A percentile compares a stretch with the other conserved stretches of the same genome.
Conservation (phyloP, 2,888 invertebrate species). For the Brenthis daphne region DNA sequence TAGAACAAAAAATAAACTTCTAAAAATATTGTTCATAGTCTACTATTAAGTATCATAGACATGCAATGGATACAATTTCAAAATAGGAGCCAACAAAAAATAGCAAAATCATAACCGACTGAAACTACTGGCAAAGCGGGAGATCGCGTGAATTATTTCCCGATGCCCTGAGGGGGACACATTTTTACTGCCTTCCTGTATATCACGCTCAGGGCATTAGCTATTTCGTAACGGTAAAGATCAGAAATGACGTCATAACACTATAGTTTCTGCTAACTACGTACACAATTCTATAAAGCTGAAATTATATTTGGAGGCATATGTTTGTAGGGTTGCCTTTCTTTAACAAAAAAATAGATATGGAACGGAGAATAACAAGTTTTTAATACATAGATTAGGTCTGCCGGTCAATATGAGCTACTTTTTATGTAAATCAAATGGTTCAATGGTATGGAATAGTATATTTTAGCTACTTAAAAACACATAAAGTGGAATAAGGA, state of each 20-base stretch:
- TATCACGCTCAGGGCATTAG: constrained; percentile 29
- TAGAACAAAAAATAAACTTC: neutral
- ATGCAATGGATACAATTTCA: constrained; percentile 18
- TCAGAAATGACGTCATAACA: constrained; percentile 12
- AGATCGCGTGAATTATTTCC: constrained; percentile 32
- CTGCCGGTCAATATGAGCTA: too few species aligned
- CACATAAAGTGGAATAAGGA: too few species aligned
- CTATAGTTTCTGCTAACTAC: neutral
- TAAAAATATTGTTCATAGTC: neutral
- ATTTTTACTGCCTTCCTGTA: constrained; percentile 35
- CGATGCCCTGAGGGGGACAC: constrained; percentile 27
- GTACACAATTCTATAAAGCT: too few species aligned
- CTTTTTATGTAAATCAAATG: too few species aligned
- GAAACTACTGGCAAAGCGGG: constrained; percentile 32
- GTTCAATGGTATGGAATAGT: too few species aligned
- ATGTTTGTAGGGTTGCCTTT: too few species aligned
- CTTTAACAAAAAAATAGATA: too few species aligned
- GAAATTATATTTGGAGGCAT: too few species aligned
- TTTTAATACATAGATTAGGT: too few species aligned
- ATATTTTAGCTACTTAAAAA: too few species aligned
- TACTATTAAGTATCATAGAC: constrained; percentile 11
- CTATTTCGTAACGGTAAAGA: constrained; percentile 30
- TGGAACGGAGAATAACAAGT: too few species aligned
- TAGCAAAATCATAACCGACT: constrained; percentile 30
- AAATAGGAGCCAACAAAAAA: constrained; percentile 16